A percentile compares a stretch with the other conserved stretches of the same genome.
phyloP scores from a whole-genome alignment of 1,140 invertebrate species.

The Anastatus disparis region DNA sequence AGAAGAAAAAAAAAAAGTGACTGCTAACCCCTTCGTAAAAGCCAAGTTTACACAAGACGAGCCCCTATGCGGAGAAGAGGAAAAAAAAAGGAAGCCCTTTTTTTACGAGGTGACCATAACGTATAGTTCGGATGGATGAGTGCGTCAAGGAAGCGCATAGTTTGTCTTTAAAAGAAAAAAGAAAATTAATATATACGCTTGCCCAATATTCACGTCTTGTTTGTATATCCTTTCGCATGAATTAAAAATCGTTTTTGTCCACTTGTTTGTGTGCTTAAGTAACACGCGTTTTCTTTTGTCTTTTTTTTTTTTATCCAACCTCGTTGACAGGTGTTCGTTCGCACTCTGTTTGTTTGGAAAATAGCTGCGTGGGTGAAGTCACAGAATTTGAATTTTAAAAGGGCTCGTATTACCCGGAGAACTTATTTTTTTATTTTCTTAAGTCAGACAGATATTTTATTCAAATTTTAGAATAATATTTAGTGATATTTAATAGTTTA shows the following conservation, averaged over 20 bases:
- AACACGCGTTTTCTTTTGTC: too few species aligned
- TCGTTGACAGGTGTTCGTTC: conserved; percentile 16
- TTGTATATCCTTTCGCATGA: conserved; percentile 17
- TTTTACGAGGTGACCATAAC: background rate
- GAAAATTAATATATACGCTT: too few species aligned
- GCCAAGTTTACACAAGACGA: background rate
- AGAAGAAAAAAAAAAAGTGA: background rate
- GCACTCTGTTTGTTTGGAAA: conserved; percentile 15
- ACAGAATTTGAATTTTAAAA: background rate
- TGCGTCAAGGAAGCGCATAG: background rate
- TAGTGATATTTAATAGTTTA: too few species aligned
- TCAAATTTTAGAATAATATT: too few species aligned
- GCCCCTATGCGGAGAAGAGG: background rate
- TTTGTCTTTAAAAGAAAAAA: background rate
- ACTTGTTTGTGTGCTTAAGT: too few species aligned
- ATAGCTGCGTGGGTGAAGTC: background rate
- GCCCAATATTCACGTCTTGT: conserved; percentile 22
- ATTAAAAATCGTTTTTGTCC: conserved; percentile 9
- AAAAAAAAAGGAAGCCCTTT: conserved; percentile 8
- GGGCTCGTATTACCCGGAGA: background rate
- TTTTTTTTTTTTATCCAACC: background rate
- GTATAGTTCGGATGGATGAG: background rate
- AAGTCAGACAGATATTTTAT: too few species aligned
- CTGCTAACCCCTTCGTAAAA: background rate
- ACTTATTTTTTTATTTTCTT: too few species aligned